Base-by-base conservation (phyloP, 2,888 invertebrate genomes). In the Lycocerus yunnanus region DNA sequence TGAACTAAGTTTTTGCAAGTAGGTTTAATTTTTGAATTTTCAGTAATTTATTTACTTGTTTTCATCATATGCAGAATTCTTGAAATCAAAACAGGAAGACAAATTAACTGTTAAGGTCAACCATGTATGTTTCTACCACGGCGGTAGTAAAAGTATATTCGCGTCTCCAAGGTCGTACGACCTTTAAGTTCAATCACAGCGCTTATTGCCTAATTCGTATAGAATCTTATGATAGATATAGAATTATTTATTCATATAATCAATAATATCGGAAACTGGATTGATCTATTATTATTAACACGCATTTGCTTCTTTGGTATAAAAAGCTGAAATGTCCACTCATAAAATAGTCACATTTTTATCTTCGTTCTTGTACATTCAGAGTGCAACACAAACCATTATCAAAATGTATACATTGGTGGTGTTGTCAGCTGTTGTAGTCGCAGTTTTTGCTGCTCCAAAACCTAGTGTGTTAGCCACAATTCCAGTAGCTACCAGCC, bases 341-440 rank as follows among this genome's bases (percentile, higher is more conserved):
- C n/a, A 20, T 14, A 63, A 9, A 8, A 20, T 63, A 63, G 61
- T 63, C 66, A 24, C 24, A 9, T 14, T 14, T 21, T 21, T 14
- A 66, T 15, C 21, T 18, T 66, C 15, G 61, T 21, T 60, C 66
- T 67, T 67, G 61, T 72, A 68, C 75, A 67, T 27, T 27, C 67
- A 67, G 67, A 67, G 67, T 67, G 24, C 67, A 77, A 76, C 78
- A 78, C 78, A 78, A 74, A 78, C 78, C 73, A 83, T 83, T 71
- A 27, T 76, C 78, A 83, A 83, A 76, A 84, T 84, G 84, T 84
- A 82, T 80, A 84, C 84, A 79, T 82, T 84, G 81, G 83, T 84
- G 83, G 83, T 84, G 81, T 84, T 92, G 86, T 90, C 90, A 87
- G 90, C 90, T 87, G 87, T 91, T 79, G 87, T 89, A 84, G 89